Conservation (phyloP, 2,113 vertebrate genomes). For the Aleadryas rufinucha region DNA sequence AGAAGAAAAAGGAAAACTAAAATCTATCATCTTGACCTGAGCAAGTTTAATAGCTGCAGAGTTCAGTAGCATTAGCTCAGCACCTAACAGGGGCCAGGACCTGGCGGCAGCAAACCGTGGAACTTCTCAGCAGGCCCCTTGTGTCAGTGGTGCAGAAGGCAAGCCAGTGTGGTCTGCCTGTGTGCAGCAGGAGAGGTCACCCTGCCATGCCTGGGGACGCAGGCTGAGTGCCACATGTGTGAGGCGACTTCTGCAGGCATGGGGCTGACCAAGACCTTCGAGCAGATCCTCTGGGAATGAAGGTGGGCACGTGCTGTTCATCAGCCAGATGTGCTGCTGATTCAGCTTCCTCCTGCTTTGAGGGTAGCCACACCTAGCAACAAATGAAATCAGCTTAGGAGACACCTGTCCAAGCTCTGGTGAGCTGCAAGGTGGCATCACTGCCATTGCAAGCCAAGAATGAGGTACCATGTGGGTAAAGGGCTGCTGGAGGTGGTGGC, state of each 20-base stretch:
- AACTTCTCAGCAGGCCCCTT: neutral
- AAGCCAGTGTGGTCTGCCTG: neutral
- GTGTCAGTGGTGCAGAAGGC: neutral
- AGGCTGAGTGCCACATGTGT: neutral
- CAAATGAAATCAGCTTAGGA: neutral
- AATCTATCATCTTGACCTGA: constrained; percentile 23
- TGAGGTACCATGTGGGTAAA: neutral
- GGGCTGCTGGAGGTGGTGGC: neutral
- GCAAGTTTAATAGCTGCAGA: constrained; percentile 4
- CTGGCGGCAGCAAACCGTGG: neutral
- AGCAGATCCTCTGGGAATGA: neutral
- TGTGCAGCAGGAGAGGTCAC: neutral
- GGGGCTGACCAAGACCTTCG: neutral
- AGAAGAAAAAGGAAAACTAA: constrained; percentile 25
- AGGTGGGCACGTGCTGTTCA: neutral
- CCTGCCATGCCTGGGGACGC: neutral
- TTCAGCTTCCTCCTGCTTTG: neutral
- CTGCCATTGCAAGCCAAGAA: neutral
- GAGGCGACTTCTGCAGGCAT: neutral
- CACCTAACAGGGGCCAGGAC: neutral
- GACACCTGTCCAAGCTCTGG: neutral
- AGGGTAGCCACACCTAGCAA: neutral
- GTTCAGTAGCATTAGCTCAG: neutral
- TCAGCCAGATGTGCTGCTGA: neutral
- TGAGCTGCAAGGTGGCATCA: neutral